Base-by-base conservation (phyloP, 1,140 invertebrate genomes). In the Adelges cooleyi region DNA sequence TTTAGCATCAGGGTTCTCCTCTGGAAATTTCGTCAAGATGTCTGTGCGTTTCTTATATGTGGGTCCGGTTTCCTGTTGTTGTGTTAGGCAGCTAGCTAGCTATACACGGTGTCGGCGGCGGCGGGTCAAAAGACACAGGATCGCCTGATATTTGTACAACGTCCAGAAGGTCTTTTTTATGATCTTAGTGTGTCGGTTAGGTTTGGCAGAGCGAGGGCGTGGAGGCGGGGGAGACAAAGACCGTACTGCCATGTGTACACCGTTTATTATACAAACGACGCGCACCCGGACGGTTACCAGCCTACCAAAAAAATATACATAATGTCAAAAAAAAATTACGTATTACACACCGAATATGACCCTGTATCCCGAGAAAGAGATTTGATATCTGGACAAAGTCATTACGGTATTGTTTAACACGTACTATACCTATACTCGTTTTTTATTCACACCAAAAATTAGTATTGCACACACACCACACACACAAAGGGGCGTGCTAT, bases 41-140 rank as follows among this genome's bases (percentile, higher is more conserved):
- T 62, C 4, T 38, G 36, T 38, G 36, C 13, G 36, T 8, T 13
- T 40, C 33, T 36, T 33, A n/a, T 0, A 42, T 25, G 9, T 25
- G 56, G 56, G 42, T 62, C 56, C 56, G 56, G 56, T 62, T 62
- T 62, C 56, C 56, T 62, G 56, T 62, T 62, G 56, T 62, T 33
- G 29, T 33, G 11, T 33, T 33, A 5, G 29, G 29, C 29, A 33
- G 29, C 29, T n/a, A n/a, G n/a, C n/a, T n/a, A n/a, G n/a, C n/a
- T n/a, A n/a, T n/a, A n/a, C n/a, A 11, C 25, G 17, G 42, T 27
- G 22, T 46, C 42, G 23, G 11, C 17, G 53, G 51, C 40, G 54
- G 40, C 23, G 42, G 44, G 42, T 62, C 56, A 62, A 48, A 62
- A 62, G 42, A 46, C n/a, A 59, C n/a, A 59, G 23, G 38, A 44